phyloP scores from a whole-genome alignment of 2,888 invertebrate genomes.

The Seladonia tumulorum region DNA sequence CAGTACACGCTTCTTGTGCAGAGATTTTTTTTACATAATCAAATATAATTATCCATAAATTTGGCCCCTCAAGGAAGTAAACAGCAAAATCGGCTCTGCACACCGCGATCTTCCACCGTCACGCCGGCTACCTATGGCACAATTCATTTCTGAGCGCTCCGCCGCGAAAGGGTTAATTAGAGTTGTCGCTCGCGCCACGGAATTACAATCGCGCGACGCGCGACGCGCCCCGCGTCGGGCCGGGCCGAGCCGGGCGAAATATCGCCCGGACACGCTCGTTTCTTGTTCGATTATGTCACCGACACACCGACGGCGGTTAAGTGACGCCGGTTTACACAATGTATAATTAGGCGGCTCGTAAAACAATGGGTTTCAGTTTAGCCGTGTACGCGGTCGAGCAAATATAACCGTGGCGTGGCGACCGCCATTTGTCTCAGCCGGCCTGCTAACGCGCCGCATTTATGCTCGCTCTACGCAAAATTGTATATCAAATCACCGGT shows the following conservation, averaged over 20 bases:
- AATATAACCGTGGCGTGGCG: constrained; percentile 40
- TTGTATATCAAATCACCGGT: constrained; percentile 29
- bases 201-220: constrained; percentile 3
- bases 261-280: constrained; percentile 30
- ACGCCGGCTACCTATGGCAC: too few species aligned
- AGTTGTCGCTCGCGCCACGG: background rate
- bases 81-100: too few species aligned
- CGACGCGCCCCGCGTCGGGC: background rate
- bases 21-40: too few species aligned
- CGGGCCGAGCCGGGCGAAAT: constrained; percentile 1
- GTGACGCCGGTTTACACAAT: constrained; percentile 53
- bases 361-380: constrained; percentile 54
- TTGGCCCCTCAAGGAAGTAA: too few species aligned
- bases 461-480: constrained; percentile 18
- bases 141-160: too few species aligned
- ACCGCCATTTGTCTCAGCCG: constrained; percentile 40
- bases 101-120: too few species aligned
- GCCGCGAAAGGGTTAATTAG: too few species aligned
- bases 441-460: constrained; percentile 38
- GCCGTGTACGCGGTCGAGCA: constrained; percentile 42
- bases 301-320: constrained; percentile 42
- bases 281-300: constrained; percentile 58
- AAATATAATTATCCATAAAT: too few species aligned
- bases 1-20: too few species aligned
- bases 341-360: constrained; percentile 55